A percentile compares a stretch with the other conserved stretches of the same genome.
Evolutionary conservation across 2,888 invertebrate species (phyloP).

Genomic region (Brachynemurus nebulosus): DNA sequence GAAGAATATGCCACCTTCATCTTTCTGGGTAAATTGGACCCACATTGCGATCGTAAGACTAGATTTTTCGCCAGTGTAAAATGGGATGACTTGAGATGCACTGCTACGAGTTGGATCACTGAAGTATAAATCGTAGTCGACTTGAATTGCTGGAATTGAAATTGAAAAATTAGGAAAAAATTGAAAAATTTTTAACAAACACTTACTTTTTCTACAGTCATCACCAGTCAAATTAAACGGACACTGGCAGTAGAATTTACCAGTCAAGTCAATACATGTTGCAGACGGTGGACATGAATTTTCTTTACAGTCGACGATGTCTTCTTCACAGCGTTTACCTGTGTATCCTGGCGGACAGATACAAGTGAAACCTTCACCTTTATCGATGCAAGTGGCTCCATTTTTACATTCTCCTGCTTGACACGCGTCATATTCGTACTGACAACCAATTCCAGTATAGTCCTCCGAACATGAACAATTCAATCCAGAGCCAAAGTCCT

Average conservation of each 20-base stretch:
- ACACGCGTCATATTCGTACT: constrained; percentile 88
- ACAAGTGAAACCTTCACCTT: constrained; percentile 74
- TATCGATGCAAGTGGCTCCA: constrained; percentile 81
- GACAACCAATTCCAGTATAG: constrained; percentile 78
- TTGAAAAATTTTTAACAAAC: constrained; percentile 1
- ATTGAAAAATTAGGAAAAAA: constrained; percentile 9
- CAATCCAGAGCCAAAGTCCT: constrained; percentile 88
- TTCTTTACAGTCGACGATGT: constrained; percentile 82
- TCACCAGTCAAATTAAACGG: constrained; percentile 94
- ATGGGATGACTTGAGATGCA: constrained; percentile 86
- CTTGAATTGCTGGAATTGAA: constrained; percentile 70
- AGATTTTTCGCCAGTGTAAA: constrained; percentile 60
- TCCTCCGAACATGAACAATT: constrained; percentile 86
- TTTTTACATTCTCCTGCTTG: constrained; percentile 83
- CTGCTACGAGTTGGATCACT: constrained; percentile 81
- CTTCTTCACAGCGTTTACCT: constrained; percentile 75
- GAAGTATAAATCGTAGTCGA: constrained; percentile 95
- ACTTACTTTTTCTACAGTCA: constrained; percentile 86
- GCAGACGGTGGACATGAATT: constrained; percentile 91
- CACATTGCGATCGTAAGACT: constrained; percentile 87
- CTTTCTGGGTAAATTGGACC: constrained; percentile 87
- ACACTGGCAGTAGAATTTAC: constrained; percentile 89
- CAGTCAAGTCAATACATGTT: constrained; percentile 80
- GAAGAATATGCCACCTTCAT: constrained; percentile 87
- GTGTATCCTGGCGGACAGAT: constrained; percentile 67